phyloP scores from a whole-genome alignment of 2,113 vertebrate species.

The Eclectus roratus region DNA sequence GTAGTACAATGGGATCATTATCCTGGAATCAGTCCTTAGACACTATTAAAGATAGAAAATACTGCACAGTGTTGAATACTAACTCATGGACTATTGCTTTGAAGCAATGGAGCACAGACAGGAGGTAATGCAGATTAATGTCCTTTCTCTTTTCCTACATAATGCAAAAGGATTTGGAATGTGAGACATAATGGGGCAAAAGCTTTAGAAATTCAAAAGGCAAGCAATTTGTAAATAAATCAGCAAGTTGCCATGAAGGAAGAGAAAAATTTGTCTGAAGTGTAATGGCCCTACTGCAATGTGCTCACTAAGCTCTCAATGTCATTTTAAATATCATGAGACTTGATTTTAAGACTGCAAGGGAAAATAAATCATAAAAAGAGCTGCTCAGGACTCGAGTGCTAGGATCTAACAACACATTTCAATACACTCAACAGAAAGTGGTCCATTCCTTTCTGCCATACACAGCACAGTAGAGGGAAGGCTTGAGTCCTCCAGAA shows the following conservation, averaged over 20 bases:
- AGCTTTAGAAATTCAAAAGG: background rate
- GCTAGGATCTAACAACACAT: background rate
- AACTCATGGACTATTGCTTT: background rate
- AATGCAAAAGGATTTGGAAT: background rate
- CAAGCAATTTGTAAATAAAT: slow-evolving; percentile 24
- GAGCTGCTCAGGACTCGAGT: background rate
- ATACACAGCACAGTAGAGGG: background rate
- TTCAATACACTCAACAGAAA: background rate
- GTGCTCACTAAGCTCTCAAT: background rate
- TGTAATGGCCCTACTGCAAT: background rate
- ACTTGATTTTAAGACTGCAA: background rate
- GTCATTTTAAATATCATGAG: background rate
- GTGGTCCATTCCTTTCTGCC: background rate
- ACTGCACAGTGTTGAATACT: background rate
- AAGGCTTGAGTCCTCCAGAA: background rate
- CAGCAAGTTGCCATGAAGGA: background rate
- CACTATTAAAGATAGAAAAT: background rate
- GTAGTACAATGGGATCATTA: background rate
- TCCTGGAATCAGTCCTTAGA: background rate
- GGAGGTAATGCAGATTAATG: background rate
- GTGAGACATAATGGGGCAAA: background rate
- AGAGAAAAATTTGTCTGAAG: background rate
- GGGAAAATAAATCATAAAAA: background rate
- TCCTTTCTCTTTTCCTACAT: background rate
- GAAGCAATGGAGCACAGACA: background rate